Evolutionary conservation across 2,888 invertebrate species (phyloP).

Genomic region (Abrostola triplasia): DNA sequence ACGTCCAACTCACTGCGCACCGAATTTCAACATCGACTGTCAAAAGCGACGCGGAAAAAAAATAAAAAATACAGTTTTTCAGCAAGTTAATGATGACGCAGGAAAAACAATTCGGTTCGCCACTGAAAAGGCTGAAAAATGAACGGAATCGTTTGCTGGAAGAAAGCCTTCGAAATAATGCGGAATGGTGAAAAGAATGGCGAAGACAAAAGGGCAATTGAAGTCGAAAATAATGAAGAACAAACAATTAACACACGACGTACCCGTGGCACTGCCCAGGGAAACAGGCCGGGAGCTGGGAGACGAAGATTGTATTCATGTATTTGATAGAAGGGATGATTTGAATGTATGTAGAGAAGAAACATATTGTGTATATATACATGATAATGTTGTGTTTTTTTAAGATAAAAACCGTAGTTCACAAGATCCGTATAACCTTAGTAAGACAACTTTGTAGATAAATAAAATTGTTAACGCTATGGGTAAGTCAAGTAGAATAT

Average conservation of each 20-base stretch:
- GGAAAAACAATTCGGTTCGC: constrained; percentile 78
- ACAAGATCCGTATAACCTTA: no score
- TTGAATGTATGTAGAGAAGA: no score
- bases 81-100: constrained; percentile 85
- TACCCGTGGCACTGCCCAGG: constrained; percentile 55
- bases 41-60: constrained; percentile 63
- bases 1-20: constrained; percentile 37
- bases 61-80: constrained; percentile 54
- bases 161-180: constrained; percentile 83
- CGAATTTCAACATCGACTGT: constrained; percentile 56
- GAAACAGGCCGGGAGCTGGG: constrained; percentile 49
- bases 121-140: constrained; percentile 82
- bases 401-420: no score
- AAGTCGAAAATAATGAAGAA: constrained; percentile 87
- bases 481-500: no score
- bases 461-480: no score
- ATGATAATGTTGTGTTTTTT: no score
- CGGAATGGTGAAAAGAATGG: constrained; percentile 79
- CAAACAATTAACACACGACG: constrained; percentile 87
- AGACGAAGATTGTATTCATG: neutral
- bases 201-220: constrained; percentile 86
- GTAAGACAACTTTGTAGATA: no score
- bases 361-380: no score
- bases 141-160: constrained; percentile 81
- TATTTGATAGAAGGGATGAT: neutral